A percentile compares a stretch with the other conserved stretches of the same genome.
Conservation (phyloP, 2,797 vertebrate genomes). For the Chanos chanos region DNA sequence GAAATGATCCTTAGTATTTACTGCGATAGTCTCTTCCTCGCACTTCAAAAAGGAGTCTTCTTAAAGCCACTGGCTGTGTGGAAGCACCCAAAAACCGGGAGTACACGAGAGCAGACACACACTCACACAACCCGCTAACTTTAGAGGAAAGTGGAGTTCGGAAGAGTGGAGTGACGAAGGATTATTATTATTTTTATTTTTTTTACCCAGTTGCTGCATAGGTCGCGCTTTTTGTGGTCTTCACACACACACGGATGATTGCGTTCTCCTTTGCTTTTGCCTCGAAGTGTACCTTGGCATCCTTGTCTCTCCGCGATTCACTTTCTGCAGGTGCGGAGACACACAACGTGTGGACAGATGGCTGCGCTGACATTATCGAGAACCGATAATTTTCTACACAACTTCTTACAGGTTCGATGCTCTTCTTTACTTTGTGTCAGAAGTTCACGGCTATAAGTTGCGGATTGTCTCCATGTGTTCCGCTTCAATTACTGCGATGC, state of each 20-base stretch:
- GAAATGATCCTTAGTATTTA: conserved; percentile 73
- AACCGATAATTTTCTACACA: conserved; percentile 76
- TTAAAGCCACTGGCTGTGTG: conserved; percentile 52
- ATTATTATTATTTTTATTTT: conserved; percentile 26
- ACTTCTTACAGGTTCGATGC: conserved; percentile 77
- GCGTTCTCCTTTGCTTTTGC: background rate
- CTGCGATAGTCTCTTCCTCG: conserved; percentile 56
- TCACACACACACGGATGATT: conserved; percentile 23
- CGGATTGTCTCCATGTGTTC: no score
- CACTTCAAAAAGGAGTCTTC: conserved; percentile 58
- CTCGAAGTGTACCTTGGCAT: conserved; percentile 1
- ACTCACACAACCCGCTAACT: background rate
- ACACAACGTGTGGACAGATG: conserved; percentile 65
- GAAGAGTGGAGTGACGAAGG: conserved; percentile 4
- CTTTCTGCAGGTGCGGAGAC: conserved; percentile 60
- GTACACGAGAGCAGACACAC: conserved; percentile 23
- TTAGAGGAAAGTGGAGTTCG: background rate
- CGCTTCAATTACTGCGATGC: no score
- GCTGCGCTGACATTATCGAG: conserved; percentile 77
- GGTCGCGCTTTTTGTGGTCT: background rate
- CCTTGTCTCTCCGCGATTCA: conserved; percentile 37
- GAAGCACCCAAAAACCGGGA: conserved; percentile 33
- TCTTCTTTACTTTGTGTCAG: no score
- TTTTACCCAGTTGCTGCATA: background rate
- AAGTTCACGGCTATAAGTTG: no score